Base-by-base conservation (phyloP, 2,888 invertebrate species). In the Mythimna loreyi region DNA sequence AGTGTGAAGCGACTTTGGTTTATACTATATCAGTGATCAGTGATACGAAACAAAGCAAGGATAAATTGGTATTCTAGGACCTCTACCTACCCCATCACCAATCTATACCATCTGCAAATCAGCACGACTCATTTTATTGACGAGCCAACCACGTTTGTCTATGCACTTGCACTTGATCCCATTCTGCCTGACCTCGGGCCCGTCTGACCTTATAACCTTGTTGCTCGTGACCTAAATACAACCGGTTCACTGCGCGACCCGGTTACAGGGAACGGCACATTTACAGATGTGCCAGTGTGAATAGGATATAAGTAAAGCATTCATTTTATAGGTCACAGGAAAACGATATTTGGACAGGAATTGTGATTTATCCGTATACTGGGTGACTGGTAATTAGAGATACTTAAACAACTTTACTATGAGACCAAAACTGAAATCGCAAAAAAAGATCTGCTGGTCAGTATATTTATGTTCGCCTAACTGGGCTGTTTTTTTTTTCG, bases 181-280 rank as follows among this genome's bases (percentile, higher is more conserved):
- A 56, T 62, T 66, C 23, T 33, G 40, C 25, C 45, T 66, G 62
- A 66, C 62, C 77, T 36, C 52, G 16, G 52, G 25, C 36, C 40
- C 30, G 55, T 3, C 23, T 57, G 60, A 62, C 70, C 70, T 28
- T 21, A 8, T 63, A 47, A 58, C 69, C 62, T 55, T 53, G 53
- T 45, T 47, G 52, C 47, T 30, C 30, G 19, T 67, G 69, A 66
- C 69, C 64, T 60, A 50, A 11, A 60, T 57, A 56, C 11, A 30
- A 30, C 60, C 49, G n/a, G 66, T 36, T 56, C 36, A 60, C 19
- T 23, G 47, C 16, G 23, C 50, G 61, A 57, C 50, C 56, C 36
- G 3, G 58, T 36, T 68, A 23, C 25, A 43, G 43, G 43, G 13
- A 47, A 3, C 25, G 23, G 45, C 30, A 40, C 23, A 21, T 19